phyloP scores from a whole-genome alignment of 2,888 invertebrate species.

The Cephus runcator region DNA sequence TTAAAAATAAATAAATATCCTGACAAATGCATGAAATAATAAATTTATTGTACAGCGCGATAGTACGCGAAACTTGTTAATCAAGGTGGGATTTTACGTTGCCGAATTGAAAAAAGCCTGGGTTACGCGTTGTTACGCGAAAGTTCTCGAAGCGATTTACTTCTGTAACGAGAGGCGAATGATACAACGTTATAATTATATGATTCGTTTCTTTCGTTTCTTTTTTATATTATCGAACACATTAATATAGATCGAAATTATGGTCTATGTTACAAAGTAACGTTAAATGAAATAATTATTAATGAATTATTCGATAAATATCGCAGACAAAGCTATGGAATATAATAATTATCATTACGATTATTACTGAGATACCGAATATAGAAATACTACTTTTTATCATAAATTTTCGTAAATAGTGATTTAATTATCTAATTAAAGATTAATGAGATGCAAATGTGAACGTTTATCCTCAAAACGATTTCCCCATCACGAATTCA shows the following conservation, averaged over 20 bases:
- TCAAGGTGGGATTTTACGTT: neutral
- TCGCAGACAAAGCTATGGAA: slow-evolving; percentile 41
- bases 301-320: slow-evolving; percentile 43
- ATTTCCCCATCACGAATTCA: slow-evolving; percentile 12
- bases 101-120: neutral
- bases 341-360: slow-evolving; percentile 43
- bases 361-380: slow-evolving; percentile 49
- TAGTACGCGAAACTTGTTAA: neutral
- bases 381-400: slow-evolving; percentile 55
- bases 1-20: neutral
- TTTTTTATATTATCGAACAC: slow-evolving; percentile 42
- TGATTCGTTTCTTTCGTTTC: slow-evolving; percentile 31
- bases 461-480: slow-evolving; percentile 21
- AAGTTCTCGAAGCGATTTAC: slow-evolving; percentile 49
- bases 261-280: slow-evolving; percentile 14
- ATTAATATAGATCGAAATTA: slow-evolving; percentile 24
- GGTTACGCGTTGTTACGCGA: slow-evolving; percentile 37
- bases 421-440: slow-evolving; percentile 52
- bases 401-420: slow-evolving; percentile 56
- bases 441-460: slow-evolving; percentile 45
- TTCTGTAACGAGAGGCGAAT: slow-evolving; percentile 48
- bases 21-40: neutral
- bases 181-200: slow-evolving; percentile 48
- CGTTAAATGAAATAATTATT: slow-evolving; percentile 38
- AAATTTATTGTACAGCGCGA: neutral